phyloP scores from a whole-genome alignment of 2,797 vertebrate species.

The Lacerta agilis region DNA sequence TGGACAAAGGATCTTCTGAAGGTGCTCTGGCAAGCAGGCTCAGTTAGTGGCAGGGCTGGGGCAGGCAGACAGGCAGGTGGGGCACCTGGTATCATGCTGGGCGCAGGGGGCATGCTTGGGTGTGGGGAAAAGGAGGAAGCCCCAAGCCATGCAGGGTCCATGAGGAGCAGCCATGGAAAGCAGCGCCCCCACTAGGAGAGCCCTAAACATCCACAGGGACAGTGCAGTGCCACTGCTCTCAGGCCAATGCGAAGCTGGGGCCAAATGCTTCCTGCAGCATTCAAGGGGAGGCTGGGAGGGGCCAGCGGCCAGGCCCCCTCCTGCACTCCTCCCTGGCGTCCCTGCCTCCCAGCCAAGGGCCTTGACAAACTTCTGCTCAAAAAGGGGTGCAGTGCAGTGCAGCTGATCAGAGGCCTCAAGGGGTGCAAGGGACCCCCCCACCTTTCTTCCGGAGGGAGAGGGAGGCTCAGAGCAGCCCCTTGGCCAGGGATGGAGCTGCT shows the following conservation, averaged over 20 bases:
- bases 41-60: background rate
- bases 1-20: rapidly evolving
- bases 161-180: background rate
- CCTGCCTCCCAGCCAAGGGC: too few species aligned
- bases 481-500: too few species aligned
- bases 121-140: rapidly evolving
- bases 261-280: too few species aligned
- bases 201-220: constrained; percentile 59
- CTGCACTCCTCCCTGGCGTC: too few species aligned
- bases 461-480: background rate
- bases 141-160: rapidly evolving
- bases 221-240: background rate
- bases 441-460: background rate
- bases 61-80: background rate
- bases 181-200: background rate
- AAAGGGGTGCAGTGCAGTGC: background rate
- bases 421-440: background rate
- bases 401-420: rapidly evolving
- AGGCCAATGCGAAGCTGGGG: background rate
- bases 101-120: background rate
- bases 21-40: background rate
- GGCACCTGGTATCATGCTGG: rapidly evolving
- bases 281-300: too few species aligned
- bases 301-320: too few species aligned
- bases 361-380: background rate